Evolutionary conservation across 1,140 invertebrate species (phyloP).

Genomic region (Drosophila dunni): DNA sequence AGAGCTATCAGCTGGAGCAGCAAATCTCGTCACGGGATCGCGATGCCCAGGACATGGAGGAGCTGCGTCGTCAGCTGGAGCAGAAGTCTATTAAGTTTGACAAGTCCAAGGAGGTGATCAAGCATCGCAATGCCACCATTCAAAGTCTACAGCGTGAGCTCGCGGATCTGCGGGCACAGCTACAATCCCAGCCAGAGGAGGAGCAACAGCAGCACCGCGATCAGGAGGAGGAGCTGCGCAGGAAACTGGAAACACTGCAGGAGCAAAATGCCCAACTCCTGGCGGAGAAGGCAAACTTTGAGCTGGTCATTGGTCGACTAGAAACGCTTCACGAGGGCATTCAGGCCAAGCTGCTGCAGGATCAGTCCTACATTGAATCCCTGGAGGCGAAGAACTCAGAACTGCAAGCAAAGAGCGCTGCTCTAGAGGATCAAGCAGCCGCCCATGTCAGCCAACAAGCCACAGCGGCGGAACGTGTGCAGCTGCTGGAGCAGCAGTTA

Average conservation of each 20-base stretch:
- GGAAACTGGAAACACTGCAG: not conserved
- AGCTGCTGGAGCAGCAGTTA: constrained; percentile 86
- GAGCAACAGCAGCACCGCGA: constrained; percentile 60
- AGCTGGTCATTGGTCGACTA: constrained; percentile 57
- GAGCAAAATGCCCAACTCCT: constrained; percentile 84
- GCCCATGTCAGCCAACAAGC: constrained; percentile 86
- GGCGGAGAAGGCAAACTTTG: constrained; percentile 77
- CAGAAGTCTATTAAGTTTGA: constrained; percentile 74
- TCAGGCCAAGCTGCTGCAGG: constrained; percentile 89
- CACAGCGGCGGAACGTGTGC: constrained; percentile 86
- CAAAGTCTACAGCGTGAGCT: constrained; percentile 71
- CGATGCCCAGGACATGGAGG: constrained; percentile 30
- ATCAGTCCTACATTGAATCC: constrained; percentile 90
- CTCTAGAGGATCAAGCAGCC: constrained; percentile 87
- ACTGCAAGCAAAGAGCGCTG: constrained; percentile 86
- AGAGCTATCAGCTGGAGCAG: constrained; percentile 28
- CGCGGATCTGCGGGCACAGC: constrained; percentile 42
- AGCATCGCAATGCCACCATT: constrained; percentile 74
- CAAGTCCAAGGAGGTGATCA: constrained; percentile 84
- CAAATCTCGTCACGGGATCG: constrained; percentile 8
- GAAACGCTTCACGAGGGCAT: constrained; percentile 81
- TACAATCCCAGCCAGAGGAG: constrained; percentile 78
- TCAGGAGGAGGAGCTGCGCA: constrained; percentile 70
- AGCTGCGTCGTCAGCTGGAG: constrained; percentile 58
- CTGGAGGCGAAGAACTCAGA: constrained; percentile 88